phyloP scores from a whole-genome alignment of 2,797 vertebrate species.

The Crocidura indochinensis region DNA sequence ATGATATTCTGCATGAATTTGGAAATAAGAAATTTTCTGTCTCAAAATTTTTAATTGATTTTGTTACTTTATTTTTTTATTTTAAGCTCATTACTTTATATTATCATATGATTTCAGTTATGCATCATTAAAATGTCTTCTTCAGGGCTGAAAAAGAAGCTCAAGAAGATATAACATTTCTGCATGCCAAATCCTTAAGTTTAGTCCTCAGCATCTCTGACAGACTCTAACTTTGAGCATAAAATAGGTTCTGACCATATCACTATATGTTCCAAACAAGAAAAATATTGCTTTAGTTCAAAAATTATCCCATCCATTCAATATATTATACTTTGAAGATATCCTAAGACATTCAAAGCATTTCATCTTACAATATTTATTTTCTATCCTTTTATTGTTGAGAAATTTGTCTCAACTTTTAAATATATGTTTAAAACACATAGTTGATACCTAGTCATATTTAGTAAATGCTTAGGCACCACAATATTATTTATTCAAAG shows the following conservation, averaged over 20 bases:
- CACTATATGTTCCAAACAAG: too few species aligned
- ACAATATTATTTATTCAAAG: too few species aligned
- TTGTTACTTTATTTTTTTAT: slow-evolving; percentile 32
- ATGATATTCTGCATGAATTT: slow-evolving; percentile 37
- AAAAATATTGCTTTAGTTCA: too few species aligned
- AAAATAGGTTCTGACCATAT: too few species aligned
- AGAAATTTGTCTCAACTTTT: neutral
- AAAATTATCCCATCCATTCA: slow-evolving; percentile 16
- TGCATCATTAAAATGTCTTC: too few species aligned
- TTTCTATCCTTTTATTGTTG: neutral
- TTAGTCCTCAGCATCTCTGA: too few species aligned
- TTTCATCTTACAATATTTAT: slow-evolving; percentile 12
- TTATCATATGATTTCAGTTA: too few species aligned
- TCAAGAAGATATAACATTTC: too few species aligned
- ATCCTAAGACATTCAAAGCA: neutral
- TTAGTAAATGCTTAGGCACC: neutral
- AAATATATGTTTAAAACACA: slow-evolving; percentile 20
- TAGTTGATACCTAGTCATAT: neutral
- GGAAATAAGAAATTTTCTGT: neutral
- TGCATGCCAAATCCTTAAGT: too few species aligned
- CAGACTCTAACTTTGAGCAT: too few species aligned
- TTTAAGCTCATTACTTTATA: neutral
- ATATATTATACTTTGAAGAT: neutral
- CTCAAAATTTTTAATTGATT: slow-evolving; percentile 31
- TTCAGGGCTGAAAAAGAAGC: too few species aligned